Base-by-base conservation (phyloP, 2,888 invertebrate genomes). In the Callyntrura sp. region DNA sequence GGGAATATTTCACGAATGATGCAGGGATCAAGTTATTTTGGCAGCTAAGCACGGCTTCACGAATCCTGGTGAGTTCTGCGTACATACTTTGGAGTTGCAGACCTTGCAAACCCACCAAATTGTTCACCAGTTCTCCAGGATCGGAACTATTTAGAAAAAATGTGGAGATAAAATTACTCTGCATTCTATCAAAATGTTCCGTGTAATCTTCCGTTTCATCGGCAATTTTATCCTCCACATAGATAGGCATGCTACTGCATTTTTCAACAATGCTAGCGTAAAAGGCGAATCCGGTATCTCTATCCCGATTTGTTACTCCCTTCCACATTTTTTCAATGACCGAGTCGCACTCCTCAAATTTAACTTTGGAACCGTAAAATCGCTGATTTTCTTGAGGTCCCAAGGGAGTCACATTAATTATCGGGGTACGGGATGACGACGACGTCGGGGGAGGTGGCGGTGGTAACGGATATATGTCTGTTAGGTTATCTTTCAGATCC, bases 11-110 rank as follows among this genome's bases (percentile, higher is more conserved):
- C 0, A 92, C 11, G 14, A 92, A 83, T 12, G 91, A 92, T 12
- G 85, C 70, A 1, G 92, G 92, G 3, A 92, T 91, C n/a, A 88
- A 28, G 55, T 91, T 81, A 51, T 90, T 91, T 35, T 91, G 91
- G 65, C 92, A 92, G 25, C 90, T 90, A 12, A 90, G 43, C n/a
- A 90, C 73, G 2, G 92, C 92, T 60, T 92, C 91, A 28, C 90
- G 57, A 48, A 92, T 83, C 6, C 91, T 51, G 9, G 73, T 90
- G 9, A 92, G 23, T 65, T 92, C 92, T 1, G 92, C 57, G 20
- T 83, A 85, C 25, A 81, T 70, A 28, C 89, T 89, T 20, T 90
- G 82, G 0, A 92, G 78, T 1, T 90, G 88, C n/a, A 92, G 86
- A 5, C 90, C 76, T 81, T 92, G 92, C 0, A 92, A 62, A 0